Evolutionary conservation across 1,140 invertebrate species (phyloP).

Genomic region (Daktulosphaira vitifoliae): DNA sequence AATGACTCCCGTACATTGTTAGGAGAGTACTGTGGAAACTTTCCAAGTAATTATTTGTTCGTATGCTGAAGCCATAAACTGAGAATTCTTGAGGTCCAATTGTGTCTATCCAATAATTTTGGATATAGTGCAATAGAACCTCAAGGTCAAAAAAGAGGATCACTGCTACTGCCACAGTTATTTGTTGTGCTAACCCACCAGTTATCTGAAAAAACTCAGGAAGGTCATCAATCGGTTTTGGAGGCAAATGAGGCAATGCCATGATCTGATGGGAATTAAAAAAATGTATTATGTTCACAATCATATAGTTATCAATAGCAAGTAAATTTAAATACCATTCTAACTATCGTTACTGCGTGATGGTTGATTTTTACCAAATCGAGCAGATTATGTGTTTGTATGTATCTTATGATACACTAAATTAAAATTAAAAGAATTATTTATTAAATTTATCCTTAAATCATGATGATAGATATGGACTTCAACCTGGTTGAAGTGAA

Average conservation of each 20-base stretch:
- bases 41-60: background rate
- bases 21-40: background rate
- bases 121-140: too few relatives aligned
- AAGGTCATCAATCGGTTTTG: background rate
- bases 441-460: background rate
- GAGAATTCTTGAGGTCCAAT: background rate
- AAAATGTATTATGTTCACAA: background rate
- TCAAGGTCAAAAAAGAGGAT: background rate
- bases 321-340: background rate
- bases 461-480: too few relatives aligned
- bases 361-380: background rate
- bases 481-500: background rate
- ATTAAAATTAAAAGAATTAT: background rate
- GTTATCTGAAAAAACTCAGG: background rate
- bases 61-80: background rate
- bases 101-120: background rate
- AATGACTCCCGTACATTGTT: background rate
- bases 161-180: background rate
- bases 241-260: background rate
- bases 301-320: too few relatives aligned
- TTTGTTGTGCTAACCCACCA: background rate
- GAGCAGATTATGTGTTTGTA: background rate
- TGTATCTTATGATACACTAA: background rate
- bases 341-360: background rate
- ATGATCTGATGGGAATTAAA: background rate